A percentile compares a stretch with the other conserved stretches of the same genome.
Conservation (phyloP, 2,888 invertebrate species). For the Bedellia somnulentella region DNA sequence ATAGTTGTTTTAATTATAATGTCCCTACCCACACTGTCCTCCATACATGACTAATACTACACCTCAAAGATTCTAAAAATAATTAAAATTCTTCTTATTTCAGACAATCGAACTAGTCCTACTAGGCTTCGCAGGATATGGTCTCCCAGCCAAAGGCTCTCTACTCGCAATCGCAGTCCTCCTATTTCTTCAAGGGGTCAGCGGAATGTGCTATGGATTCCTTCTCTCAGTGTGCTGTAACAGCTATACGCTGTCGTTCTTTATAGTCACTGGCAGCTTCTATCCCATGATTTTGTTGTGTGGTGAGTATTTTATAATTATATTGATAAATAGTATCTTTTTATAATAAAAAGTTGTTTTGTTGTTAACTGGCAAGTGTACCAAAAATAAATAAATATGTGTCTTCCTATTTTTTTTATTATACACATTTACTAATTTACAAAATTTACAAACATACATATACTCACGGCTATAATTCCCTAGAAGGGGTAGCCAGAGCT, state of each 20-base stretch:
- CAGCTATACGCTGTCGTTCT: conserved; percentile 80
- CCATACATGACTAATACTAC: too few species aligned
- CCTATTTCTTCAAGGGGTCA: conserved; percentile 71
- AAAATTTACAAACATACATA: too few species aligned
- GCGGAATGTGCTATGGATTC: conserved; percentile 87
- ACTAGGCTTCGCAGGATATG: conserved; percentile 64
- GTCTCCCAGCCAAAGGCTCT: conserved; percentile 65
- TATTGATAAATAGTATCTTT: background rate
- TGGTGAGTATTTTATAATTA: conserved; percentile 58
- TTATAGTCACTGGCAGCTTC: conserved; percentile 83
- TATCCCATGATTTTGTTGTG: conserved; percentile 87
- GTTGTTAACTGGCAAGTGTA: too few species aligned
- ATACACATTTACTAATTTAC: too few species aligned
- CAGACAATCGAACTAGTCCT: conserved; percentile 59
- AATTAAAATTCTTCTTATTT: too few species aligned
- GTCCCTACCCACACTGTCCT: too few species aligned
- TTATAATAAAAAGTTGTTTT: background rate
- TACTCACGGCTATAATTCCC: too few species aligned
- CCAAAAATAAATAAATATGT: too few species aligned
- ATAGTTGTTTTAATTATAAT: too few species aligned
- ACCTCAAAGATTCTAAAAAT: too few species aligned
- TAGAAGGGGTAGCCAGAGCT: too few species aligned
- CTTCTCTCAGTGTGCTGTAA: conserved; percentile 78
- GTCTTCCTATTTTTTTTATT: too few species aligned
- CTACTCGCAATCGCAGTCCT: conserved; percentile 62